Evolutionary conservation across 2,797 vertebrate genomes (phyloP).

Genomic region (Sternarchorhynchus goeldii): DNA sequence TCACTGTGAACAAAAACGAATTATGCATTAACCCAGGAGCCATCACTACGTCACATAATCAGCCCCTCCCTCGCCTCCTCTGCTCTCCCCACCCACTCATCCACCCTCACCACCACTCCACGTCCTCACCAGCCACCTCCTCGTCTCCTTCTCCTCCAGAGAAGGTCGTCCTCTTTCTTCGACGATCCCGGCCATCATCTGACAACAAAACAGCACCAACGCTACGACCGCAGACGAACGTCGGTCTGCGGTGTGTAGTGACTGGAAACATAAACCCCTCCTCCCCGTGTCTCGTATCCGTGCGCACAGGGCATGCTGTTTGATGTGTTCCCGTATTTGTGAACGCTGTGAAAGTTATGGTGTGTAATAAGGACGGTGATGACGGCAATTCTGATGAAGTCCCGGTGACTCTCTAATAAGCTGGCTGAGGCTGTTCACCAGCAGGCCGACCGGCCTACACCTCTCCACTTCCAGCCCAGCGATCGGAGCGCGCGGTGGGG

Average conservation of each 20-base stretch:
- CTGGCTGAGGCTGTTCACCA: constrained; percentile 61
- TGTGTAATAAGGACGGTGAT: constrained; percentile 66
- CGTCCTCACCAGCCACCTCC: constrained; percentile 60
- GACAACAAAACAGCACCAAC: constrained; percentile 31
- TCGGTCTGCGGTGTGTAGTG: constrained; percentile 49
- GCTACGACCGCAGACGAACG: constrained; percentile 59
- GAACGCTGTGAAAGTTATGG: constrained; percentile 62
- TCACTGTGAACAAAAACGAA: constrained; percentile 92
- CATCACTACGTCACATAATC: constrained; percentile 77
- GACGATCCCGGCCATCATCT: constrained; percentile 67
- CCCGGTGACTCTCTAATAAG: constrained; percentile 65
- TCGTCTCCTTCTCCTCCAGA: constrained; percentile 54
- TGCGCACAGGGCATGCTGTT: constrained; percentile 54
- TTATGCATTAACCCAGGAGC: constrained; percentile 92
- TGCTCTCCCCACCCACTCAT: constrained; percentile 14
- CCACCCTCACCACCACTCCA: constrained; percentile 17
- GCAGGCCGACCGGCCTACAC: constrained; percentile 62
- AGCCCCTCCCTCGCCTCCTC: constrained; percentile 43
- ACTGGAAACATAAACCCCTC: background rate
- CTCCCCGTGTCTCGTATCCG: constrained; percentile 31
- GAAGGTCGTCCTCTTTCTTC: constrained; percentile 60
- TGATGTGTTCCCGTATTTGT: constrained; percentile 42
- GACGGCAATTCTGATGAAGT: constrained; percentile 54
- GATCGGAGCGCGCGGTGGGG: constrained; percentile 66
- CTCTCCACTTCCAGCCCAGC: constrained; percentile 59